Evolutionary conservation across 1,140 invertebrate species (phyloP).

Genomic region (Frieseomelitta varia): DNA sequence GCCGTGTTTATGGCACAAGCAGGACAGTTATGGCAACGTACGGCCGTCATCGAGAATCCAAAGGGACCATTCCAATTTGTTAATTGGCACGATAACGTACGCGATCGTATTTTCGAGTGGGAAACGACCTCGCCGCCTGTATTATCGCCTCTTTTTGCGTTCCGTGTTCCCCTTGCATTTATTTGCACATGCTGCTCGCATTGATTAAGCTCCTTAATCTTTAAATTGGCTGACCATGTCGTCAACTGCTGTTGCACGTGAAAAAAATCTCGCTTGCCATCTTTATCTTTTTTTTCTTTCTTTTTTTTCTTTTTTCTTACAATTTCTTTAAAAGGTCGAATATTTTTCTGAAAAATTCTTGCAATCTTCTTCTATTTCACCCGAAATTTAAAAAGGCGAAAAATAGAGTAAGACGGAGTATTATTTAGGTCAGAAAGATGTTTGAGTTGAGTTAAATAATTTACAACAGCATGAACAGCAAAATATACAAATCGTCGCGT

Average conservation of each 20-base stretch:
- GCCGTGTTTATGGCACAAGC: slow-evolving; percentile 67
- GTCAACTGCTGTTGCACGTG: not conserved
- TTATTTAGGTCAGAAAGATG: too few relatives aligned
- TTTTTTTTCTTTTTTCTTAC: too few relatives aligned
- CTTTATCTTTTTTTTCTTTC: too few relatives aligned
- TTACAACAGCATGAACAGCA: too few relatives aligned
- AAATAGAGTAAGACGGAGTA: too few relatives aligned
- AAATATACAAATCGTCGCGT: too few relatives aligned
- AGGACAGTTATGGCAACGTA: slow-evolving; percentile 74
- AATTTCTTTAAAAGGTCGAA: not conserved
- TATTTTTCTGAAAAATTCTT: not conserved
- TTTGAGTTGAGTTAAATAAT: accelerated
- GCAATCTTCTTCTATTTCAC: too few relatives aligned
- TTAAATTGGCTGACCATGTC: not conserved
- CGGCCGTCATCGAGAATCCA: slow-evolving; percentile 66
- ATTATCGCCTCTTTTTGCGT: slow-evolving; percentile 4
- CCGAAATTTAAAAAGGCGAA: not conserved
- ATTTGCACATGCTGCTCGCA: not conserved
- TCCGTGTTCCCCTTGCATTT: slow-evolving; percentile 27
- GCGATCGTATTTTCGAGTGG: slow-evolving; percentile 35
- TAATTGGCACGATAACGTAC: slow-evolving; percentile 76
- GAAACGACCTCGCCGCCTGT: not conserved
- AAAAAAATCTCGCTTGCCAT: not conserved
- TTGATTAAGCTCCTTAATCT: slow-evolving; percentile 58
- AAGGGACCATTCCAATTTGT: slow-evolving; percentile 71